Evolutionary conservation across 2,113 vertebrate genomes (phyloP).

Genomic region (Baryphthengus martii): DNA sequence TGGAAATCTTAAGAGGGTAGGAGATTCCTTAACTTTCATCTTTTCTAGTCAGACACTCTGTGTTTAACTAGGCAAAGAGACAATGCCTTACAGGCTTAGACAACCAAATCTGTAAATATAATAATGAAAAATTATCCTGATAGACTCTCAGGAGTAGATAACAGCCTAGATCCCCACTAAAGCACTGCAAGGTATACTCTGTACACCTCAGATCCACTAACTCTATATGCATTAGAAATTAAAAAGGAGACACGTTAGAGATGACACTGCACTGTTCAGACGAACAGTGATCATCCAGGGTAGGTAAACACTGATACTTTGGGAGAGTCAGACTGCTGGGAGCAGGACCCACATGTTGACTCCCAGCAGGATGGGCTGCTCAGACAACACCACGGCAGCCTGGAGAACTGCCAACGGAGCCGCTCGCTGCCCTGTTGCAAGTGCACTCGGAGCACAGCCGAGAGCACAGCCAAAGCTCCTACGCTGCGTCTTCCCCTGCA

Average conservation of each 20-base stretch:
- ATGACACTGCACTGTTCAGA: not conserved
- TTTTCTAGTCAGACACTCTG: not conserved
- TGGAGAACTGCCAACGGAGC: not conserved
- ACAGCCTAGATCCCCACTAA: not conserved
- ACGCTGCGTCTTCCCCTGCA: fast-evolving
- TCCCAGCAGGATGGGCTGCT: not conserved
- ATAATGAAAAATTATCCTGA: not conserved
- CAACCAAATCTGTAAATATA: not conserved
- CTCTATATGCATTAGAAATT: not conserved
- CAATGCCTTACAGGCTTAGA: not conserved
- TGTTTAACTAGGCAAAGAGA: not conserved
- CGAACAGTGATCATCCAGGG: not conserved
- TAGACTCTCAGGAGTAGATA: not conserved
- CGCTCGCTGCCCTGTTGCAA: not conserved
- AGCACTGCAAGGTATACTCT: not conserved
- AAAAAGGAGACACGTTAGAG: not conserved
- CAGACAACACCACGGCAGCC: not conserved
- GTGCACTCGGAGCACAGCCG: not conserved
- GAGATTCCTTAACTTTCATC: not conserved
- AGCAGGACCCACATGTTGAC: not conserved
- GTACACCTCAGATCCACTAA: not conserved
- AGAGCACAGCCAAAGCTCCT: not conserved
- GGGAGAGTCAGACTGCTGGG: not conserved
- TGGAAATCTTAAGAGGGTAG: not conserved
- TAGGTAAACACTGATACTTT: not conserved